A percentile compares a stretch with the other conserved stretches of the same genome.
Evolutionary conservation across 2,113 vertebrate genomes (phyloP).

Genomic region (Calyptomena viridis): DNA sequence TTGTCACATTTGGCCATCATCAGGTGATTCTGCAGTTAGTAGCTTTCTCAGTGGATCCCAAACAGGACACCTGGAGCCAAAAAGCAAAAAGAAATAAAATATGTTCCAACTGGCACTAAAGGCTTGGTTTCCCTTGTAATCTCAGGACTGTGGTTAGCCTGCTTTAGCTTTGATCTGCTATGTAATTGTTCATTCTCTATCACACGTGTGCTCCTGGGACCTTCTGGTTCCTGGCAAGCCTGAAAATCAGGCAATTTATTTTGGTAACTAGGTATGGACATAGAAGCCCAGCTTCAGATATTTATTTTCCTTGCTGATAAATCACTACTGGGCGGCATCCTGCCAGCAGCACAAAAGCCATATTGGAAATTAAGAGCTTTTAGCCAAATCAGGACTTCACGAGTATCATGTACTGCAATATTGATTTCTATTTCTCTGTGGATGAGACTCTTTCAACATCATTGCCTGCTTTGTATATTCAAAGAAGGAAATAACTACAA

Average conservation of each 20-base stretch:
- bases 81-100: not conserved
- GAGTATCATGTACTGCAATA: not conserved
- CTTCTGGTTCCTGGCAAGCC: not conserved
- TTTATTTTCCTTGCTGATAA: not conserved
- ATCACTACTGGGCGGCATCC: not conserved
- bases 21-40: not conserved
- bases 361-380: constrained; percentile 16
- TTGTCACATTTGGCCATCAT: not conserved
- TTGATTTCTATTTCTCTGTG: not conserved
- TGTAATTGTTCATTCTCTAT: not conserved
- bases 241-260: constrained; percentile 50
- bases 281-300: not conserved
- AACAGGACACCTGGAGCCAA: not conserved
- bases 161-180: not conserved
- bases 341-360: not conserved
- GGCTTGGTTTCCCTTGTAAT: not conserved
- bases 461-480: not conserved
- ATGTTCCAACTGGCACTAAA: not conserved
- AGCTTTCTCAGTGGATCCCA: not conserved
- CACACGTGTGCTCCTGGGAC: not conserved
- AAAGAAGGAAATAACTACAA: not conserved
- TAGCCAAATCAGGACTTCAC: not conserved
- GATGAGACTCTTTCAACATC: not conserved
- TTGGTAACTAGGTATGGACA: not conserved
- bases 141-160: not conserved